Base-by-base conservation (phyloP, 2,888 invertebrate species). In the Polydrusus pterygomalis region DNA sequence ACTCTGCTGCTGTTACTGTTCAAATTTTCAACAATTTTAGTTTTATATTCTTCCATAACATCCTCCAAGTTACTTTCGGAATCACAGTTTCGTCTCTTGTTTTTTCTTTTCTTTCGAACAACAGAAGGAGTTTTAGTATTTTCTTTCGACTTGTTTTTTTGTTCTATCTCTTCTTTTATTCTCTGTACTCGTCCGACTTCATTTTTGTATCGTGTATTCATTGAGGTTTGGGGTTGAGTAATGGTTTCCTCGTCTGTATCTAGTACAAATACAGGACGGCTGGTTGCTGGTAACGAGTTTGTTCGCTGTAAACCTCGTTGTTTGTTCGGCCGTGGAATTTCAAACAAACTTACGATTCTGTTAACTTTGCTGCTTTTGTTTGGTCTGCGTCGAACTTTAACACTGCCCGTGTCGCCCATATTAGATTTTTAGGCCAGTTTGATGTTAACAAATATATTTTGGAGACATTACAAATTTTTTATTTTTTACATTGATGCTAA, bases 271-370 rank as follows among this genome's bases (percentile, higher is more conserved):
- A 1, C 49, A 7, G 68, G 51, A 2, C 62, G 47, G 17, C 70
- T 30, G 6, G 49, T 30, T 11, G 63, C 38, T 18, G 77, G 77
- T 9, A 77, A 30, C 6, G 77, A 77, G 15, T 70, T 74, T 25
- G 77, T 77, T 17, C 77, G 51, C 38, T 67, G 60, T 30, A 77
- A 51, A 6, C 51, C 64, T 17, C 43, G 54, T 9, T 17, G 45
- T 74, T 76, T 76, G 30, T 72, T 75, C 11, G 77, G 77, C n/a
- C 77, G 58, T 10, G 74, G 47, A 30, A 77, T 77, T 62, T 77
- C 74, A 15, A 77, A 77, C 34, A 77, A 58, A 65, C 54, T 60
- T 11, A 74, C 47, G 9, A 74, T 67, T 62, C 51, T 34, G 17
- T 70, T 67, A 11, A 75, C 49, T 60, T 67, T 65, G 38, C 40